These are phyloP conservation scores for Lasius platythorax DNA, from an alignment of 2,888 invertebrate species.

Conservation along the genomic window DNA sequence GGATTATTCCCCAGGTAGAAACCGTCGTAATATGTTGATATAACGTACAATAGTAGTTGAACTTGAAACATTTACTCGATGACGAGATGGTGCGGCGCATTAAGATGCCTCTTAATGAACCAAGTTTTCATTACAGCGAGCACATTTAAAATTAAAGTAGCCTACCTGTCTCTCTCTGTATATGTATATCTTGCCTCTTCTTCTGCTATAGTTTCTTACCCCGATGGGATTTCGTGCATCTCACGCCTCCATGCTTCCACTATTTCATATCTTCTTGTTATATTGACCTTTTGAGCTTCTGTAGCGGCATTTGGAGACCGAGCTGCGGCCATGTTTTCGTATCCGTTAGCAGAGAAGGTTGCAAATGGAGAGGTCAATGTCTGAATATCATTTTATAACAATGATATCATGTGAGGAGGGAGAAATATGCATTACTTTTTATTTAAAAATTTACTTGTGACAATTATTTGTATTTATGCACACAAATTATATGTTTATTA, in stretches of 20 bases:
- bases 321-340: conserved; percentile 68
- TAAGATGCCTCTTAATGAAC: conserved; percentile 72
- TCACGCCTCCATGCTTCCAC: conserved; percentile 30
- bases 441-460: not conserved
- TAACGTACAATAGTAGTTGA: conserved; percentile 27
- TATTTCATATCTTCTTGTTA: conserved; percentile 43
- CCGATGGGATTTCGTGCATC: conserved; percentile 57
- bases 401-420: conserved; percentile 54
- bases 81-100: conserved; percentile 64
- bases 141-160: conserved; percentile 73
- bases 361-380: conserved; percentile 43
- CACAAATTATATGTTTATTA: not conserved
- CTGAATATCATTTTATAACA: conserved; percentile 69
- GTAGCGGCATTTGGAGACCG: conserved; percentile 44
- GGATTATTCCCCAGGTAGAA: not conserved
- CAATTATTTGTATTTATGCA: not conserved
- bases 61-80: conserved; percentile 44
- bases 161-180: conserved; percentile 36
- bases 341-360: conserved; percentile 8
- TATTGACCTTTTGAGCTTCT: conserved; percentile 46
- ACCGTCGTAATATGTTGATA: not conserved
- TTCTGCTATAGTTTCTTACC: conserved; percentile 54
- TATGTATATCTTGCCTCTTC: conserved; percentile 54
- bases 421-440: not conserved
- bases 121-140: conserved; percentile 78